Evolutionary conservation across 2,888 invertebrate genomes (phyloP), one percentile per base, ranked within the genome.

Genomic region (Epiblema foenella): DNA sequence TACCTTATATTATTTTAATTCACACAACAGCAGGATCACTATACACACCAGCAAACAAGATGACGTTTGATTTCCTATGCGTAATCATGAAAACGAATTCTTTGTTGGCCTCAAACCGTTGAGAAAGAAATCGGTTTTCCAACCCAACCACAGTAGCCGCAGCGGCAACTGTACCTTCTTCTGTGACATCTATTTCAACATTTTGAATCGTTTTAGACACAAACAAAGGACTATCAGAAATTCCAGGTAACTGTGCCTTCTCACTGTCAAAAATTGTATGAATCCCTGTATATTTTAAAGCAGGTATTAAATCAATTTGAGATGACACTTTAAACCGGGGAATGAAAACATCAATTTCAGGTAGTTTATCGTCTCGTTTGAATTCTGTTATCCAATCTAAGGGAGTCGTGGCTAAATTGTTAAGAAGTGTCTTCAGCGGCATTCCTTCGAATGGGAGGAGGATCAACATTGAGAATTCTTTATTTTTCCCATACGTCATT

Each of bases 161-260:
- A 0, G 95, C 94, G 0, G 96, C 96, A 2, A 95, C 94, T 0
- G 96, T 96, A 0, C 97, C 97, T 80, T 96, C 95, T 86, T 97
- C 97, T 66, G 94, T 95, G 0, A 97, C 96, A 78, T 96, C 95
- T 69, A 97, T 94, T 78, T 95, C 94, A 0, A 96, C 95, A 77
- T 95, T 96, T 79, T 97, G 97, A 17, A 96, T 88, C 0, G 96
- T 89, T 57, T 94, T 91, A 0, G 95, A 94, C 2, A 96, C 91
- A 78, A 88, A 95, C 18, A 95, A 84, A 8, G 94, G 89, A 72
- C 93, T 92, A 9, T 91, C 93, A 0, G 94, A 91, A 52, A 96
- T 94, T 18, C 95, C 95, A 9, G 94, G 91, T 15, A 96, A 85
- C 79, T 96, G 90, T 0, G 96, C 95, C 59, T 83, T 87, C 0